These are phyloP conservation scores for Sepiola atlantica DNA, from an alignment of 2,888 invertebrate genomes.

Conservation along the genomic window DNA sequence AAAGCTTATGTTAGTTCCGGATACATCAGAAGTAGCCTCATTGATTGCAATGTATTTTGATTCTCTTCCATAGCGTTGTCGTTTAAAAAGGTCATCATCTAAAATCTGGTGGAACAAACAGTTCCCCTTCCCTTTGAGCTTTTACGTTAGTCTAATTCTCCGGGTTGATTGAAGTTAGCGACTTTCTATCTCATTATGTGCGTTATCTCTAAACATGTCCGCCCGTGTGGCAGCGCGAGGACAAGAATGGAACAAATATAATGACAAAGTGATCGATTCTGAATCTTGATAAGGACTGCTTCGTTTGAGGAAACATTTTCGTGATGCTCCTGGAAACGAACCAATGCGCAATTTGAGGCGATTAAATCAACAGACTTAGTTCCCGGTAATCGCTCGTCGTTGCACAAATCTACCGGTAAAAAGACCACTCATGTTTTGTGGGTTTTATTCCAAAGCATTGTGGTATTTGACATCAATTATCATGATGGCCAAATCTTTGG, in stretches of 20 bases:
- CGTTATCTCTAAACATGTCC: background rate
- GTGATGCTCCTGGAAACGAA: background rate
- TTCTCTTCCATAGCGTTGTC: background rate
- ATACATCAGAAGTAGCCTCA: background rate
- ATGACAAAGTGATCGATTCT: background rate
- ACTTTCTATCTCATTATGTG: fast-evolving
- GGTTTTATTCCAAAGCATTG: too few species aligned
- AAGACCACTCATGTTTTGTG: too few species aligned
- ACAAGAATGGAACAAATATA: background rate
- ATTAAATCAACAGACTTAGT: background rate
- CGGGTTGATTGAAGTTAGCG: background rate
- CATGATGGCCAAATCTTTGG: too few species aligned
- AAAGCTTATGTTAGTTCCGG: background rate
- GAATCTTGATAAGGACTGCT: background rate
- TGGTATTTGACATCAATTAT: too few species aligned
- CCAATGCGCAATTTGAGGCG: background rate
- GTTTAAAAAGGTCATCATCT: background rate
- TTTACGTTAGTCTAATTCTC: background rate
- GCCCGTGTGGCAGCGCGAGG: background rate
- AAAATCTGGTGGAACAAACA: background rate
- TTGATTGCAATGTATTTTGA: background rate
- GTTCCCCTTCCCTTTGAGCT: background rate
- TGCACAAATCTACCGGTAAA: too few species aligned
- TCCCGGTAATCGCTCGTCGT: too few species aligned
- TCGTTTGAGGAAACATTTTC: background rate